These are phyloP conservation scores for Drosophila rellima DNA, from an alignment of 2,888 invertebrate species.

Conservation along the genomic window DNA sequence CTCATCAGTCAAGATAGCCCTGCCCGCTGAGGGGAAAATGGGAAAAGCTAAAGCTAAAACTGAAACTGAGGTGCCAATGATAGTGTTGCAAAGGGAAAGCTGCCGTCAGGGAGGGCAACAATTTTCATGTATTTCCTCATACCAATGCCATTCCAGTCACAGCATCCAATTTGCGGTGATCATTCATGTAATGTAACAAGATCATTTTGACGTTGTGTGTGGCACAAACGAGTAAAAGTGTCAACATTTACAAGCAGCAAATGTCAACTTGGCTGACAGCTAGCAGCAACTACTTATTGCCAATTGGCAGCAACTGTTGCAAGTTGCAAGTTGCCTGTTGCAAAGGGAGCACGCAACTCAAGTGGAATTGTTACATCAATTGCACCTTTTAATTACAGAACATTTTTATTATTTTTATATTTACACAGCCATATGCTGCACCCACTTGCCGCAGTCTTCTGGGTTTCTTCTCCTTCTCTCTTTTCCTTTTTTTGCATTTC, in stretches of 20 bases:
- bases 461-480: slow-evolving; percentile 28
- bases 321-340: slow-evolving; percentile 8
- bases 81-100: slow-evolving; percentile 47
- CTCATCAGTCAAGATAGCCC: slow-evolving; percentile 69
- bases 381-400: slow-evolving; percentile 75
- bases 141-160: slow-evolving; percentile 3
- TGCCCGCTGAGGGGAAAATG: no score
- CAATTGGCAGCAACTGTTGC: slow-evolving; percentile 68
- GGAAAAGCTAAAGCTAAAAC: slow-evolving; percentile 8
- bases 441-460: slow-evolving; percentile 66
- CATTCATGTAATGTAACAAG: slow-evolving; percentile 81
- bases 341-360: slow-evolving; percentile 31
- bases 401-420: slow-evolving; percentile 18
- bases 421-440: slow-evolving; percentile 70
- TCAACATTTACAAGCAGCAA: slow-evolving; percentile 85
- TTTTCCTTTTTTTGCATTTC: slow-evolving; percentile 62
- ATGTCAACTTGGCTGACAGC: slow-evolving; percentile 83
- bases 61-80: slow-evolving; percentile 71
- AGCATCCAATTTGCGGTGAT: slow-evolving; percentile 79
- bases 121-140: slow-evolving; percentile 67
- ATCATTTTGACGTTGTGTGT: slow-evolving; percentile 69
- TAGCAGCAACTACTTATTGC: slow-evolving; percentile 37
- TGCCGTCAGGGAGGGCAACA: slow-evolving; percentile 44
- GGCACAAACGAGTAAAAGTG: slow-evolving; percentile 79
- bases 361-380: slow-evolving; percentile 71